Conservation (phyloP, 2,888 invertebrate species). For the Drosophila leonis region DNA sequence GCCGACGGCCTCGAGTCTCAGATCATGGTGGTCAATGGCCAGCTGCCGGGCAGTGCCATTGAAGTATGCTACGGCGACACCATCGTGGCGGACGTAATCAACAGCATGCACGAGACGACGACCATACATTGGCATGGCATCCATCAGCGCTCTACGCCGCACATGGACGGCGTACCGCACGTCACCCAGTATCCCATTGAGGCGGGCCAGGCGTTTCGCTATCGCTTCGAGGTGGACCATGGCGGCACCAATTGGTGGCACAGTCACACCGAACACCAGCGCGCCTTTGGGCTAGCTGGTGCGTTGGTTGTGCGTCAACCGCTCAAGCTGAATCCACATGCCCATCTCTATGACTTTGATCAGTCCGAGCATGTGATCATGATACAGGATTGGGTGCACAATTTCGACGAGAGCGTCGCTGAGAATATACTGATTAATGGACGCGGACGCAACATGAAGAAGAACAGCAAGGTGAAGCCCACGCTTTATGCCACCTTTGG, state of each 20-base stretch:
- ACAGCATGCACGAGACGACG: slow-evolving; percentile 80
- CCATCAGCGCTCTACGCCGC: slow-evolving; percentile 77
- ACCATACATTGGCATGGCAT: slow-evolving; percentile 84
- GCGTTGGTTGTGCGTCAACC: slow-evolving; percentile 76
- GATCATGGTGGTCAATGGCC: slow-evolving; percentile 81
- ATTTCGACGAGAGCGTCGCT: slow-evolving; percentile 71
- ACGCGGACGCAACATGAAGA: slow-evolving; percentile 71
- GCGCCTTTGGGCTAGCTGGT: slow-evolving; percentile 81
- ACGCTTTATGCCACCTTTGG: slow-evolving; percentile 74
- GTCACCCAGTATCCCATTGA: slow-evolving; percentile 83
- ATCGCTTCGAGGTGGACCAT: slow-evolving; percentile 80
- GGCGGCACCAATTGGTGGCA: slow-evolving; percentile 84
- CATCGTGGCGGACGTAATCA: slow-evolving; percentile 81
- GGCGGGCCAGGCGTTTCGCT: slow-evolving; percentile 82
- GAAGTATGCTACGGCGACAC: slow-evolving; percentile 83
- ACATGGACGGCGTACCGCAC: slow-evolving; percentile 84
- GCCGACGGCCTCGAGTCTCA: slow-evolving; percentile 77
- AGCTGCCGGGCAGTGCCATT: slow-evolving; percentile 76
- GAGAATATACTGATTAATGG: slow-evolving; percentile 82
- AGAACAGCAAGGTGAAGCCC: slow-evolving; percentile 52
- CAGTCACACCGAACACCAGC: slow-evolving; percentile 81
- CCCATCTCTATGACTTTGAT: slow-evolving; percentile 79
- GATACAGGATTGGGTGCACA: slow-evolving; percentile 82
- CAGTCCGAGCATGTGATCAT: slow-evolving; percentile 77
- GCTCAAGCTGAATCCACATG: slow-evolving; percentile 67